Evolutionary conservation across 1,140 invertebrate genomes (phyloP).

Genomic region (Drosophila nigrodunni): DNA sequence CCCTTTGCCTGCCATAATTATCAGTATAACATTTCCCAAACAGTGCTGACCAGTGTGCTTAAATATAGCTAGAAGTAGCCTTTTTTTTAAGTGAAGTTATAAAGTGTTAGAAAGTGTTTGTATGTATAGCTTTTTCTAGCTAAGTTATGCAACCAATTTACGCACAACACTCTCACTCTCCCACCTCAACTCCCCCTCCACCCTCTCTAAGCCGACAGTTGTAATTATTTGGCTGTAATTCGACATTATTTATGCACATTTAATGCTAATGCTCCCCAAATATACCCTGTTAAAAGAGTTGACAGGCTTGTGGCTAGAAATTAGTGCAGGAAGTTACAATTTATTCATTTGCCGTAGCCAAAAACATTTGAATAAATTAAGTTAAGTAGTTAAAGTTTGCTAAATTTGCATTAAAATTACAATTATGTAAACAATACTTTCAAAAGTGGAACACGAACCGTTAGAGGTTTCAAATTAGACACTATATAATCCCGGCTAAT

Average conservation of each 20-base stretch:
- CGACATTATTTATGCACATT: slow-evolving; percentile 78
- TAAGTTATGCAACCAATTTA: no score
- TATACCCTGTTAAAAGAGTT: slow-evolving; percentile 61
- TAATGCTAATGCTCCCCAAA: slow-evolving; percentile 46
- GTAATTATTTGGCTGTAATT: slow-evolving; percentile 76
- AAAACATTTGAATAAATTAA: slow-evolving; percentile 42
- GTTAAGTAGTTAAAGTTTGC: background rate
- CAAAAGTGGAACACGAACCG: background rate
- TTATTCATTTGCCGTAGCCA: slow-evolving; percentile 26
- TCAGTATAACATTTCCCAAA: slow-evolving; percentile 39
- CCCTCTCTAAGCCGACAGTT: slow-evolving; percentile 61
- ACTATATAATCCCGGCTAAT: background rate
- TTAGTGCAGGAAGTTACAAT: slow-evolving; percentile 27
- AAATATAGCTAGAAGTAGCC: no score
- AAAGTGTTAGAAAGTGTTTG: no score
- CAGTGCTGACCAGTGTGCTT: no score
- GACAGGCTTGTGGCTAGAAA: slow-evolving; percentile 30
- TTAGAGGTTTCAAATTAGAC: no score
- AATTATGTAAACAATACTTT: slow-evolving; percentile 20
- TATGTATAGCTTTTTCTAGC: no score
- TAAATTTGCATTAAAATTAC: background rate
- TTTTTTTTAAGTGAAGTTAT: no score
- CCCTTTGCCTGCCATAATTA: slow-evolving; percentile 75
- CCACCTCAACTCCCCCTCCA: background rate
- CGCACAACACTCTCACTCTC: no score